A percentile compares a stretch with the other conserved stretches of the same genome.
phyloP scores from a whole-genome alignment of 2,888 invertebrate genomes.

The Xestia c-nigrum region DNA sequence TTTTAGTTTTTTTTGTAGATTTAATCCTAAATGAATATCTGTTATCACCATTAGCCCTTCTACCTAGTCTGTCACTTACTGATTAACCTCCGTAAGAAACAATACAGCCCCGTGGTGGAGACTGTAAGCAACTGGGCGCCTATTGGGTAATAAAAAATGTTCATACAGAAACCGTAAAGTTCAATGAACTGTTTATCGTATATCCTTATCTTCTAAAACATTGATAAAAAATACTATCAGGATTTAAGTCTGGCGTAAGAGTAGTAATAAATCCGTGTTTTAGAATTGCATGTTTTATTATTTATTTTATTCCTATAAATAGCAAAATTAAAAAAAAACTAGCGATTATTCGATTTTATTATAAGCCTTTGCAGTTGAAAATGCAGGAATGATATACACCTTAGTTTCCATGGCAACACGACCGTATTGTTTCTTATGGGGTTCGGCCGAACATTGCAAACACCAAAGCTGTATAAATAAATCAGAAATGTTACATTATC shows the following conservation, averaged over 20 bases:
- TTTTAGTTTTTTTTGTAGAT: background rate
- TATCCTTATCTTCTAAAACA: conserved; percentile 39
- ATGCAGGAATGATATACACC: conserved; percentile 81
- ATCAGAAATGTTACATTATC: conserved; percentile 67
- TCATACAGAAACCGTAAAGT: conserved; percentile 13
- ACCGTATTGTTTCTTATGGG: conserved; percentile 81
- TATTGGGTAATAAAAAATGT: background rate
- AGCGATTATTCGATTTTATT: conserved; percentile 14
- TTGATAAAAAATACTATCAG: conserved; percentile 15
- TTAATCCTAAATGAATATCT: background rate
- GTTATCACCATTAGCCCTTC: background rate
- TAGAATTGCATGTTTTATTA: background rate
- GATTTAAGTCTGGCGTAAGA: conserved; percentile 15
- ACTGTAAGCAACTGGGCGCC: conserved; percentile 55
- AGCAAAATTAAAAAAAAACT: conserved; percentile 4
- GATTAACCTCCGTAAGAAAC: conserved; percentile 76
- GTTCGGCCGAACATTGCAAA: conserved; percentile 70
- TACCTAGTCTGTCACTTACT: background rate
- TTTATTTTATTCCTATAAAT: conserved; percentile 5
- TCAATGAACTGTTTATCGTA: conserved; percentile 33
- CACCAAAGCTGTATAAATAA: conserved; percentile 80
- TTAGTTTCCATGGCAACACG: conserved; percentile 74
- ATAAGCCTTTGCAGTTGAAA: conserved; percentile 29
- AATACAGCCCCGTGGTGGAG: conserved; percentile 74
- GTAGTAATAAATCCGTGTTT: conserved; percentile 7